Base-by-base conservation (phyloP, 2,113 vertebrate species). In the Addax nasomaculatus region DNA sequence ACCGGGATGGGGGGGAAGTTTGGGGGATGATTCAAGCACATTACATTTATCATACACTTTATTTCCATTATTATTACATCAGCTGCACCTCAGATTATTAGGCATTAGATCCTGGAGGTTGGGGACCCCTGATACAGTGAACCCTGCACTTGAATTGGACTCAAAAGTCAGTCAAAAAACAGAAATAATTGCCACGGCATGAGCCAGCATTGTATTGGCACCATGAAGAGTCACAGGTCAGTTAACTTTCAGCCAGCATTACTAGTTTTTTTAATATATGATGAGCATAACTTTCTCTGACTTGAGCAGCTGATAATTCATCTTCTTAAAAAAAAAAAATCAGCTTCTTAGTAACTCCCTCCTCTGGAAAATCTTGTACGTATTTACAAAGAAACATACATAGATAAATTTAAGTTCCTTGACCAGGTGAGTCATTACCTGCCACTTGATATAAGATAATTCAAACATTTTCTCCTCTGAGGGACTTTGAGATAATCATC, bases 131-230 rank as follows among this genome's bases (percentile, higher is more conserved):
- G 70, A 76, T 76, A n/a, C 1, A 45, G 13, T 60, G 27, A 47
- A 36, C 7, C 29, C 19, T 83, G 57, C 49, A 33, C 47, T 70
- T 78, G 5, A 15, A 3, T 55, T 13, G 3, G 51, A 78, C 11
- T 64, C 39, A 23, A 76, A 85, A 43, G 7, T 47, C 76, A 80
- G 53, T 92, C 27, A 58, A 78, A 70, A 16, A n/a, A 64, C 33
- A 73, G 47, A 79, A 39, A 49, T 25, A 53, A 55, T 36, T 21
- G 27, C 51, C 6, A 15, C 0, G 6, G 21, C 29, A 5, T 0
- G 11, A 21, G 8, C n/a, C 49, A 36, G 17, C 2, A 0, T 2
- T 33, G 0, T 23, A 25, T 6, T 17, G 39, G 55, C 45, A 19
- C 47, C 1, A 10, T 1, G 2, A 17, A 11, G 12, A 67, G 16